phyloP scores from a whole-genome alignment of 1,140 invertebrate species.

The Lepidurus apus region DNA sequence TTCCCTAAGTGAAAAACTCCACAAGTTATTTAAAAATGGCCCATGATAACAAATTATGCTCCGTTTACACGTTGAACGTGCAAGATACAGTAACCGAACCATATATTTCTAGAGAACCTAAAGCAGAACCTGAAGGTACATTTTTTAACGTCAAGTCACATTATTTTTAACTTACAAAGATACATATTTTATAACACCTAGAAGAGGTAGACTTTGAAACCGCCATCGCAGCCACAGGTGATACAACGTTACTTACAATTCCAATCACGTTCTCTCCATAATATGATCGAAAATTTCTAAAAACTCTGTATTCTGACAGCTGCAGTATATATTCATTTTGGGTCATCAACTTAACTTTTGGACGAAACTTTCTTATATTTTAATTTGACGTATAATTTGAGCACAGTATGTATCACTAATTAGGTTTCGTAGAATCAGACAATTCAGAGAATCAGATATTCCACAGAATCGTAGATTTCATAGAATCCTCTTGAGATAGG shows the following conservation, averaged over 20 bases:
- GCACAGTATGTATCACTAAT: too few relatives aligned
- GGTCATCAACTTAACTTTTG: too few relatives aligned
- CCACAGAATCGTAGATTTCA: background rate
- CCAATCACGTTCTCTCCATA: too few relatives aligned
- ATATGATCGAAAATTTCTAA: background rate
- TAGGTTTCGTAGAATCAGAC: too few relatives aligned
- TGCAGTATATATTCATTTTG: too few relatives aligned
- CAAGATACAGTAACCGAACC: background rate
- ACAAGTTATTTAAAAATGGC: background rate
- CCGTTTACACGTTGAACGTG: background rate
- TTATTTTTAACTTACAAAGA: background rate
- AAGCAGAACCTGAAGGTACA: background rate
- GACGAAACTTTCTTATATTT: too few relatives aligned
- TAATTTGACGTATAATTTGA: too few relatives aligned
- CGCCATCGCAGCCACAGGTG: slow-evolving; percentile 34
- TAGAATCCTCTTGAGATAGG: slow-evolving; percentile 49
- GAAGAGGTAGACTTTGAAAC: slow-evolving; percentile 35
- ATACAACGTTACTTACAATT: slow-evolving; percentile 21
- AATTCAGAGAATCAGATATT: too few relatives aligned
- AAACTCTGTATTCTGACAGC: background rate
- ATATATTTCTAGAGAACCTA: background rate
- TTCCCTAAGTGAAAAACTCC: background rate
- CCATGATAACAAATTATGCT: background rate
- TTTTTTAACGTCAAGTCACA: background rate
- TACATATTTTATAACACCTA: background rate